Conservation (phyloP, 2,797 vertebrate species). For the Hypotaenidia okinawae region DNA sequence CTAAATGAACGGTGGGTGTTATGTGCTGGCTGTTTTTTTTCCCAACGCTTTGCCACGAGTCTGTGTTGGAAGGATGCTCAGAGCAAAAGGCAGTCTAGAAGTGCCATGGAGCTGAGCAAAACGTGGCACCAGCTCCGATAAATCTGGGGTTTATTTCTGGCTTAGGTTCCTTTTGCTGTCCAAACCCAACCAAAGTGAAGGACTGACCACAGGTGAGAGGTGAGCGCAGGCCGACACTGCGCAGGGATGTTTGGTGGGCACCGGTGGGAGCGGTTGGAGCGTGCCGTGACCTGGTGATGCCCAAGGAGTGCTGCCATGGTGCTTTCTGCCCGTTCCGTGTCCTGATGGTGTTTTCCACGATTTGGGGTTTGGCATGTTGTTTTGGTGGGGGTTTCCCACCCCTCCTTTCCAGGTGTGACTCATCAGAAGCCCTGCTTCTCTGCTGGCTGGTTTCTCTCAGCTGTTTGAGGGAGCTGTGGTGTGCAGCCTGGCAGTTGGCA, state of each 20-base stretch:
- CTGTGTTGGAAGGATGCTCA: neutral
- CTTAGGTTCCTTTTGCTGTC: neutral
- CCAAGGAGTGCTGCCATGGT: rapidly evolving
- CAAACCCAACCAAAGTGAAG: neutral
- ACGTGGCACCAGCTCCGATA: neutral
- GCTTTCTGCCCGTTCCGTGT: rapidly evolving
- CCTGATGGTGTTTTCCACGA: neutral
- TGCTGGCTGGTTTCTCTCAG: neutral
- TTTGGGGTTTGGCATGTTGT: neutral
- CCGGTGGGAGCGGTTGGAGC: rapidly evolving
- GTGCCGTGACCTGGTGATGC: rapidly evolving
- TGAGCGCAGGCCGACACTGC: neutral
- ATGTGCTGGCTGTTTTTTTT: conserved; percentile 42
- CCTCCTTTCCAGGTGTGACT: neutral
- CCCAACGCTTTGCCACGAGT: conserved; percentile 12
- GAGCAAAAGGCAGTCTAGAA: neutral
- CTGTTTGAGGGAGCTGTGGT: neutral
- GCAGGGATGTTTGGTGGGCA: rapidly evolving
- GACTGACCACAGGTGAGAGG: neutral
- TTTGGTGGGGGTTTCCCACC: neutral
- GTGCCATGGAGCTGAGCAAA: conserved; percentile 25
- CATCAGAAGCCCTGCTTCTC: neutral
- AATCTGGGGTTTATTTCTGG: neutral
- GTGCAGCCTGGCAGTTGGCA: neutral
- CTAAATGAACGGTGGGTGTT: conserved; percentile 31